phyloP scores from a whole-genome alignment of 2,113 vertebrate genomes.

The Ia io region DNA sequence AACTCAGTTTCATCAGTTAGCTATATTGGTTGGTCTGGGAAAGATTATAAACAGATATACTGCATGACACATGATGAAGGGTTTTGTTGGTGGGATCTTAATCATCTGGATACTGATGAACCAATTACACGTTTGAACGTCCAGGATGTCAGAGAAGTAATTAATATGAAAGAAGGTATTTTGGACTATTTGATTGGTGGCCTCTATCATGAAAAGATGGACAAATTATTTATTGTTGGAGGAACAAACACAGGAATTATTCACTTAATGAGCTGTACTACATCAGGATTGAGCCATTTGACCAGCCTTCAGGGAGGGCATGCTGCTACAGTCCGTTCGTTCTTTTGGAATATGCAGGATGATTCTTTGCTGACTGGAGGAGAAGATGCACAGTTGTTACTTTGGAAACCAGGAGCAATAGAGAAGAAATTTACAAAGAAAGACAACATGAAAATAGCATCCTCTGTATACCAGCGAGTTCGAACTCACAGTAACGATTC shows the following conservation, averaged over 20 bases:
- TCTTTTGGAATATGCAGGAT: constrained; percentile 85
- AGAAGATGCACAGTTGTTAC: constrained; percentile 93
- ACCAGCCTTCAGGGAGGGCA: constrained; percentile 86
- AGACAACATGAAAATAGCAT: constrained; percentile 85
- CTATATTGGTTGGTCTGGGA: constrained; percentile 89
- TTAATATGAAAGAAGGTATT: background rate
- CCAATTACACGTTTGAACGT: constrained; percentile 85
- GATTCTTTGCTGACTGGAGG: constrained; percentile 90
- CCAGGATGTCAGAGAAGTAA: constrained; percentile 82
- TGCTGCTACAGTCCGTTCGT: constrained; percentile 87
- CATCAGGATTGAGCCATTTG: constrained; percentile 79
- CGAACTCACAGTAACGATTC: constrained; percentile 84
- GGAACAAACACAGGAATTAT: constrained; percentile 86
- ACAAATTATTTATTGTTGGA: constrained; percentile 87
- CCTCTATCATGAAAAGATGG: constrained; percentile 85
- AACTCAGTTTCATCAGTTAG: constrained; percentile 91
- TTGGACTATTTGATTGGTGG: constrained; percentile 93
- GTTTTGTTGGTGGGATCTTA: constrained; percentile 93
- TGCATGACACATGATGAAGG: constrained; percentile 92
- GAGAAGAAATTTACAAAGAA: constrained; percentile 82
- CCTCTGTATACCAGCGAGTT: constrained; percentile 87
- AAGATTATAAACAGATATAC: constrained; percentile 85
- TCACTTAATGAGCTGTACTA: constrained; percentile 86
- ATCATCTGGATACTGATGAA: constrained; percentile 87
- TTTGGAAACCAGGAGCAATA: constrained; percentile 89